Evolutionary conservation across 2,797 vertebrate species (phyloP), one percentile per base, ranked within the genome.

Genomic region (Hafferia zeledoni): DNA sequence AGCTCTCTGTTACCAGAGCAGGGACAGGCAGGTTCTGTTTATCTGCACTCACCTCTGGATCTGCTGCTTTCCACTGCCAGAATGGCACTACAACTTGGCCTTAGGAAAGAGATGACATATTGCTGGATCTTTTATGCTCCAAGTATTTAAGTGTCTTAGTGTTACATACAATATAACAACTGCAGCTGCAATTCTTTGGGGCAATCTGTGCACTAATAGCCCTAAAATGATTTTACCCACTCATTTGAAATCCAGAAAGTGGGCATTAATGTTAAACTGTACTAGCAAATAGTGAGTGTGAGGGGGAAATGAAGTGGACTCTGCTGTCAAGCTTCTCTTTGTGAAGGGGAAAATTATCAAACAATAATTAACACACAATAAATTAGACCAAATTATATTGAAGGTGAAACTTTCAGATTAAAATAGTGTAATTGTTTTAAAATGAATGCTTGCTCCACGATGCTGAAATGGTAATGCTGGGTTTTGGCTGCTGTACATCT

Each of bases 401-500:
- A 77, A 67, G 11, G 5, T 24, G 80, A 49, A 56, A 67, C 52
- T 94, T 67, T 77, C 19, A 20, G 10, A 4, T 72, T 70, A 64
- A 81, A 94, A 79, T 7, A 28, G 4, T 30, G 20, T 22, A 24
- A 37, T 52, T 35, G 9, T 82, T 79, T 72, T 50, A 79, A 67
- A 19, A 50, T 1, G 1, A 55, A 55, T 31, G 6, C 22, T 79
- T 30, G 9, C 15, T 25, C 28, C 37, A 11, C 0, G 1, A 30
- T 46, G 39, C 13, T 55, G 20, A 76, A 90, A 59, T 61, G 25
- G 15, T 61, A 53, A 61, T 55, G 4, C 16, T 69, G 44, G 11
- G 6, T 12, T 84, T 63, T 44, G 35, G 9, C 39, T 47, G 19
- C 25, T 81, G 13, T 46, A 8, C 7, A 10, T 47, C 25, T 90